A percentile compares a stretch with the other conserved stretches of the same genome.
Conservation (phyloP, 2,113 vertebrate genomes). For the Octodon degus region DNA sequence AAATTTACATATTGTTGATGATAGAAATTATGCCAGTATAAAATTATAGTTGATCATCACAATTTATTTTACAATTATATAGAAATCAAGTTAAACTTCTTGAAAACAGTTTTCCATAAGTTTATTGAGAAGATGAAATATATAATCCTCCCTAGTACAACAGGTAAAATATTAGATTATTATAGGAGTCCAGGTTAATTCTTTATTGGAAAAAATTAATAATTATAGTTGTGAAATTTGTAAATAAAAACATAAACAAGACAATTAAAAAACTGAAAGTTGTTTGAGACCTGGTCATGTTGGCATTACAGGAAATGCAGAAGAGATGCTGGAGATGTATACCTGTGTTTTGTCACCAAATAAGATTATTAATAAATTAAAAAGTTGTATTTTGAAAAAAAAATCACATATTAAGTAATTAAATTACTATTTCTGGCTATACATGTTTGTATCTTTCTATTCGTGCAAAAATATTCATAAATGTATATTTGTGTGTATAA, state of each 20-base stretch:
- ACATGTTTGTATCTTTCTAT: background rate
- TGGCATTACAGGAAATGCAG: background rate
- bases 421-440: background rate
- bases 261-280: background rate
- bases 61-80: background rate
- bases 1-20: background rate
- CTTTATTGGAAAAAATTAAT: background rate
- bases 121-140: background rate
- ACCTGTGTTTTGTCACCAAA: background rate
- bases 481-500: accelerated
- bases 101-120: background rate
- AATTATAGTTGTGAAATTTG: background rate
- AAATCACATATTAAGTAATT: background rate
- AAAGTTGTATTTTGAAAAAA: background rate
- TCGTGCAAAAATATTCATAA: background rate
- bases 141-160: background rate
- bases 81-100: background rate
- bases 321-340: background rate
- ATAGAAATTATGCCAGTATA: background rate
- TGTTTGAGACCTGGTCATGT: background rate
- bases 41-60: background rate
- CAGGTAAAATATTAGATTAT: background rate
- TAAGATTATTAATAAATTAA: background rate
- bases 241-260: background rate
- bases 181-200: background rate